A percentile compares a stretch with the other conserved stretches of the same genome.
These are phyloP conservation scores for Malacoraja senta DNA, from an alignment of 2,797 vertebrate genomes.

Conservation along the genomic window DNA sequence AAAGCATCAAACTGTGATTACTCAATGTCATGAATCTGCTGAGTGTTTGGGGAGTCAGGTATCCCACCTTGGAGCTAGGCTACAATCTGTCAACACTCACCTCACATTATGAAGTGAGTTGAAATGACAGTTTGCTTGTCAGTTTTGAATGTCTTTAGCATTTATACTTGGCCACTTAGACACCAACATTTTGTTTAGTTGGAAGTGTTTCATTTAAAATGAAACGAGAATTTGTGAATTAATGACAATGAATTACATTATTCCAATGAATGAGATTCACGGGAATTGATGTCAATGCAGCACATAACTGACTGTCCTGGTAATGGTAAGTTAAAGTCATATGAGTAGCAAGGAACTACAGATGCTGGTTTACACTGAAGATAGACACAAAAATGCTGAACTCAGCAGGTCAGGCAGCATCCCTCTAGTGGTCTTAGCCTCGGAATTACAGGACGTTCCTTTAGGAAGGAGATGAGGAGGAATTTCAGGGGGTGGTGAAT, in stretches of 20 bases:
- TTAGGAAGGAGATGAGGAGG: too few species aligned
- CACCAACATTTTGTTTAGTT: background rate
- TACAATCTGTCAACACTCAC: slow-evolving; percentile 4
- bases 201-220: background rate
- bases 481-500: too few species aligned
- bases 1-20: background rate
- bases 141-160: background rate
- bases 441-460: too few species aligned
- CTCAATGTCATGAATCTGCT: background rate
- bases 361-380: too few species aligned
- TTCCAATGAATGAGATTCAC: background rate
- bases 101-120: background rate
- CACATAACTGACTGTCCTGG: too few species aligned
- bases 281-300: too few species aligned
- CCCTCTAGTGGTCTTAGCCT: too few species aligned
- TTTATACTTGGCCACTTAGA: background rate
- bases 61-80: slow-evolving; percentile 8
- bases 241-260: background rate
- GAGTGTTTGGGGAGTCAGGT: background rate
- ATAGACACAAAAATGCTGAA: too few species aligned
- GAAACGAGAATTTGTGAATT: background rate
- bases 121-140: background rate
- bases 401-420: too few species aligned
- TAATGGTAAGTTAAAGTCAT: too few species aligned
- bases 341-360: too few species aligned